Evolutionary conservation across 2,888 invertebrate species (phyloP), one percentile per base, ranked within the genome.

Genomic region (Hartigia nigra): DNA sequence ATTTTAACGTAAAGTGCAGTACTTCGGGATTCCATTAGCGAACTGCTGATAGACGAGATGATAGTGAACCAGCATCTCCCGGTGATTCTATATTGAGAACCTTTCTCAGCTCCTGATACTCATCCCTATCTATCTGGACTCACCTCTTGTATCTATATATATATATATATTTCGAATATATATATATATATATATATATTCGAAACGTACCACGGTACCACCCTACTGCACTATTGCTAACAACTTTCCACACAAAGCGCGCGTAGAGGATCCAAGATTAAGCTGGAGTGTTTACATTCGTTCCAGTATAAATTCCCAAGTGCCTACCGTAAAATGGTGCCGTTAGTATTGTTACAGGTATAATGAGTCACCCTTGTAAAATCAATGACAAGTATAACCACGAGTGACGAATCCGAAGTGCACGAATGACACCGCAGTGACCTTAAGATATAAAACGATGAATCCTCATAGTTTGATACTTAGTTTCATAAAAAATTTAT

Each of bases 21-120:
- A 75, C n/a, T 11, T 23, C 37, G 11, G 31, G 36, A 75, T 35
- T 75, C 75, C 75, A 75, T 75, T 75, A 75, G 75, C 34, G 75
- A 34, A 36, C 35, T 34, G 36, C 23, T 75, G 75, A 75, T 75
- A 75, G 75, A 75, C 75, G 75, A 35, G 72, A 12, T 23, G 32
- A 31, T 34, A 34, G 72, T 72, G 72, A 72, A 72, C 32, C 31
- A 34, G 32, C 72, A 72, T 72, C 72, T 72, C 31, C 34, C 72
- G 23, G 31, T 2, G 31, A 14, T 23, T 72, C 72, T 34, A 12
- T 72, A 32, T 32, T 1, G 12, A 12, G 12, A 34, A 55, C 55
- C 9, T 55, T 55, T 55, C 55, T 55, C 55, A 55, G 9, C 9
- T 23, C 9, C 5, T 23, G 9, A 23, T 55, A 5, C 39, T 23